Base-by-base conservation (phyloP, 2,888 invertebrate genomes). In the Ferrisia virgata region DNA sequence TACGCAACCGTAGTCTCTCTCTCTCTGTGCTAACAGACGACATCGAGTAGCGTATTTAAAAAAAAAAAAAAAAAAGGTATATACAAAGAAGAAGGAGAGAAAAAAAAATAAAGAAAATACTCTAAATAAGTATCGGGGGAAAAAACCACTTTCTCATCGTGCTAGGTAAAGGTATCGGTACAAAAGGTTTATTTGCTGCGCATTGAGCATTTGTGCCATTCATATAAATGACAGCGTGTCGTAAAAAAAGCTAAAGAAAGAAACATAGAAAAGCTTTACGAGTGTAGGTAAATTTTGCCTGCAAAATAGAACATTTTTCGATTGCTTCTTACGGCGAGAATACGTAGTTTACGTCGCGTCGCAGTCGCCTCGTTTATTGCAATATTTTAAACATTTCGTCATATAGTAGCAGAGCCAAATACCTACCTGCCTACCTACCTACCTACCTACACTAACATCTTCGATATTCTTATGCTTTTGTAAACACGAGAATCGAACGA, bases 181-280 rank as follows among this genome's bases (percentile, higher is more conserved):
- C 72, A 76, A 76, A 76, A 76, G 72, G 33, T 76, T 76, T 76
- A 76, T 76, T 76, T 76, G 72, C 36, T 18, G 28, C 36, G 11
- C 33, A 36, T 76, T 76, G n/a, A 36, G 72, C 72, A 76, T 4
- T 8, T 8, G 25, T 76, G 36, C 72, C 72, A 76, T 76, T 76
- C 28, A 36, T 76, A 76, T 76, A 76, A 76, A 76, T 76, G 72
- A 76, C 72, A 36, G 72, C 31, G 36, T 76, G 33, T 76, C 72
- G 72, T 76, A 76, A 76, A 76, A 72, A 72, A 58, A 31, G 28
- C 0, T 13, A 22, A 53, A 47, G n/a, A n/a, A 47, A 47, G 18
- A 47, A 15, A 47, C 13, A 53, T 9, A 53, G 18, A 53, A 53
- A 53, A 53, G 18, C 18, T 53, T 53, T 22, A 22, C 22, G 53